A percentile compares a stretch with the other conserved stretches of the same genome.
These are phyloP conservation scores for Erebia epiphron DNA, from an alignment of 2,888 invertebrate species.

Conservation along the genomic window DNA sequence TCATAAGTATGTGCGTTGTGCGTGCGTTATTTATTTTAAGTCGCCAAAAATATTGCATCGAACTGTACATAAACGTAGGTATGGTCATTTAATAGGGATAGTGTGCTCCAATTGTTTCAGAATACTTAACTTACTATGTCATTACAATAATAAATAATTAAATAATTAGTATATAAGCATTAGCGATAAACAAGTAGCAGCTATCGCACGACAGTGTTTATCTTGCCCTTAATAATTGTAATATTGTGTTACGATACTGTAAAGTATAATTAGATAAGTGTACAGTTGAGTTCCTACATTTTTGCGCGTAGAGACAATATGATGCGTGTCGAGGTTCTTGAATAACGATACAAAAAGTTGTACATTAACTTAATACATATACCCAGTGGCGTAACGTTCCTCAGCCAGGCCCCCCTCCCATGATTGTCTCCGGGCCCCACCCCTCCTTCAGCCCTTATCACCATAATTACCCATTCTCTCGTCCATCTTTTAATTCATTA, in stretches of 20 bases:
- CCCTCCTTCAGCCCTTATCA: no score
- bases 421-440: no score
- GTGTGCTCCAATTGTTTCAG: not conserved
- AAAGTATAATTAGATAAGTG: slow-evolving; percentile 15
- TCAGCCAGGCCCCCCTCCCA: no score
- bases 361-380: not conserved
- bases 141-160: not conserved
- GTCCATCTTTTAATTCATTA: no score
- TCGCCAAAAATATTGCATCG: no score
- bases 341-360: not conserved
- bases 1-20: no score
- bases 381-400: no score
- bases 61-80: not conserved
- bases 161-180: slow-evolving; percentile 7
- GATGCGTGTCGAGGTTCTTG: not conserved
- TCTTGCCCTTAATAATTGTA: slow-evolving; percentile 59
- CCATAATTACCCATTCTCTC: no score
- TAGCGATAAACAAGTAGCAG: slow-evolving; percentile 49
- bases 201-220: slow-evolving; percentile 69
- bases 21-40: no score
- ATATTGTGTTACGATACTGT: slow-evolving; percentile 24
- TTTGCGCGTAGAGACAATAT: slow-evolving; percentile 2
- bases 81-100: not conserved
- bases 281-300: slow-evolving; percentile 12
- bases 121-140: slow-evolving; percentile 9